Conservation (phyloP, 2,113 vertebrate genomes). For the Marmota flaviventris region DNA sequence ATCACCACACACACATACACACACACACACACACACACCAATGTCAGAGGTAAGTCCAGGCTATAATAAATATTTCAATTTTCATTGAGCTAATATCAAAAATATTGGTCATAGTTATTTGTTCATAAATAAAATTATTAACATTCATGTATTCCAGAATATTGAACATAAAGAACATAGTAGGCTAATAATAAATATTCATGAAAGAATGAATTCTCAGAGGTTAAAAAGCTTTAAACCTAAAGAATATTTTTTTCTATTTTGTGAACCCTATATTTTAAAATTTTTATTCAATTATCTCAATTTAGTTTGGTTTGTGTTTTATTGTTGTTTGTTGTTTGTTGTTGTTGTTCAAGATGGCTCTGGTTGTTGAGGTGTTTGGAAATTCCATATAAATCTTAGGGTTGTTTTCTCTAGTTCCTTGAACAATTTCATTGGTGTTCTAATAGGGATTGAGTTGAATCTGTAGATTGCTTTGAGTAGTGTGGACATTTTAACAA, state of each 20-base stretch:
- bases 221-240: constrained; percentile 39
- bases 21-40: not conserved
- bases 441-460: not conserved
- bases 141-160: not conserved
- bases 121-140: constrained; percentile 40
- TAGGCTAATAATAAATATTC: not conserved
- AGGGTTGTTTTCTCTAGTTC: not conserved
- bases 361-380: not conserved
- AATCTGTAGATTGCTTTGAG: not conserved
- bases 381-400: not conserved
- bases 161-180: not conserved
- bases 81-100: not conserved
- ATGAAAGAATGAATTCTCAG: not conserved
- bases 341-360: not conserved
- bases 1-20: not conserved
- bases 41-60: not conserved
- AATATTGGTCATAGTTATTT: not conserved
- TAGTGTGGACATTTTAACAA: not conserved
- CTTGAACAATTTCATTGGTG: not conserved
- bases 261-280: not conserved
- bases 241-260: constrained; percentile 36
- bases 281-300: constrained; percentile 29
- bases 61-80: constrained; percentile 27
- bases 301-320: not conserved
- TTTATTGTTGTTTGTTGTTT: too few species aligned